Evolutionary conservation across 2,888 invertebrate species (phyloP), one percentile per base, ranked within the genome.

Genomic region (Polydrusus tereticollis): DNA sequence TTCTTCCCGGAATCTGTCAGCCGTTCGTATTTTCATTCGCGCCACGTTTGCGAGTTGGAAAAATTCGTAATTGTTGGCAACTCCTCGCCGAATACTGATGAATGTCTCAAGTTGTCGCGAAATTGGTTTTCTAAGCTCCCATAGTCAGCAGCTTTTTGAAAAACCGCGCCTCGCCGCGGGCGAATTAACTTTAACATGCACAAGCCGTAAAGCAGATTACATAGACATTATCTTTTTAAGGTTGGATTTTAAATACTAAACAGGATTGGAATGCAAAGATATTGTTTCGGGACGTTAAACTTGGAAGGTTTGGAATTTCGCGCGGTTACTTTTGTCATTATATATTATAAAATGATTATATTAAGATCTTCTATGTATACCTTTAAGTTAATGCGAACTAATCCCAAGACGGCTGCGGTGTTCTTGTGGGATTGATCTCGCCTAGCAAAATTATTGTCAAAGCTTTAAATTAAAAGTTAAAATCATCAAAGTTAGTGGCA

Each of bases 1-100:
- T 72, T 70, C 59, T 68, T 50, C 67, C 16, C 16, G 72, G 59
- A 72, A 69, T 64, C 64, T 52, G 68, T 63, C 68, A 68, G 68
- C 33, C 18, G 7, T 36, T 16, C 18, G 23, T 12, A 36, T 71
- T 64, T 29, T 57, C 52, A 72, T 69, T 73, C 73, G 38, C 12
- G 21, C 38, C 69, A 69, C 73, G 73, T 69, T 33, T 43, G 50
- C 20, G 21, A 50, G 41, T 73, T 65, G 73, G 65, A 73, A 73
- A 73, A 73, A 69, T 69, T 69, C 65, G 68, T 73, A 73, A 73
- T 73, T 73, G 73, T 73, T 73, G 68, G 65, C 73, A 33, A 52
- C 43, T 60, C 60, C 29, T 52, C 50, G 41, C 10, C 68, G 73
- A 68, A 73, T 73, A 73, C 73, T 64, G 73, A 73, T 73, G 58